phyloP scores from a whole-genome alignment of 2,888 invertebrate genomes.

The Apotomis turbidana region DNA sequence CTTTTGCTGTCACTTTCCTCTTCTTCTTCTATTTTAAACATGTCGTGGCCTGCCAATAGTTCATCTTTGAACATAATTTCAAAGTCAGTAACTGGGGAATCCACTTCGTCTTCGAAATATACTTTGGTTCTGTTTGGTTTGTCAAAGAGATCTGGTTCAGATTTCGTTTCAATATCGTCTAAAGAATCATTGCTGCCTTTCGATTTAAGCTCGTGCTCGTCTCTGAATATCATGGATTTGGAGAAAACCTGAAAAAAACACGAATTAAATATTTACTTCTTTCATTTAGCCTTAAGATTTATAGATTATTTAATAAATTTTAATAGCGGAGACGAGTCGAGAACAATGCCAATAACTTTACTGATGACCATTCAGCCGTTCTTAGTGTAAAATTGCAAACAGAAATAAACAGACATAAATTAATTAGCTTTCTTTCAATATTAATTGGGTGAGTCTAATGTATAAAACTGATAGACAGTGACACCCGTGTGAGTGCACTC shows the following conservation, averaged over 20 bases:
- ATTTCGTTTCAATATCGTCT: slow-evolving; percentile 76
- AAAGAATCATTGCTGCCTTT: slow-evolving; percentile 65
- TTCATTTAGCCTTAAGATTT: neutral
- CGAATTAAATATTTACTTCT: neutral
- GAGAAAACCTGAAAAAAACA: slow-evolving; percentile 74
- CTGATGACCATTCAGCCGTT: too few species aligned
- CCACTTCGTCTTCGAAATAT: slow-evolving; percentile 79
- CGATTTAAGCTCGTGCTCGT: slow-evolving; percentile 71
- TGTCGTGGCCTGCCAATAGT: slow-evolving; percentile 67
- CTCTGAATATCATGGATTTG: slow-evolving; percentile 80
- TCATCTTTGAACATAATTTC: slow-evolving; percentile 83
- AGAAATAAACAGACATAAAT: too few species aligned
- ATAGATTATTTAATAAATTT: too few species aligned
- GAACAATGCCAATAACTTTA: too few species aligned
- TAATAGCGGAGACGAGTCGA: too few species aligned
- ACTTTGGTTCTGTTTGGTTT: slow-evolving; percentile 78
- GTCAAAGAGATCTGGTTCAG: slow-evolving; percentile 73
- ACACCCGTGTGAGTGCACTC: too few species aligned
- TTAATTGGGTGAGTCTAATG: too few species aligned
- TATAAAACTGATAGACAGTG: too few species aligned
- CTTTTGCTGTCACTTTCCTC: slow-evolving; percentile 71
- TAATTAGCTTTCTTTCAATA: too few species aligned
- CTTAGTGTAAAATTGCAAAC: too few species aligned
- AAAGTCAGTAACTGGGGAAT: slow-evolving; percentile 79
- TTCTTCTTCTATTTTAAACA: slow-evolving; percentile 81